Percentiles rank a stretch among this genome's conserved stretches.
phyloP scores from a whole-genome alignment of 2,113 vertebrate genomes.

The Oenanthe oenanthe region DNA sequence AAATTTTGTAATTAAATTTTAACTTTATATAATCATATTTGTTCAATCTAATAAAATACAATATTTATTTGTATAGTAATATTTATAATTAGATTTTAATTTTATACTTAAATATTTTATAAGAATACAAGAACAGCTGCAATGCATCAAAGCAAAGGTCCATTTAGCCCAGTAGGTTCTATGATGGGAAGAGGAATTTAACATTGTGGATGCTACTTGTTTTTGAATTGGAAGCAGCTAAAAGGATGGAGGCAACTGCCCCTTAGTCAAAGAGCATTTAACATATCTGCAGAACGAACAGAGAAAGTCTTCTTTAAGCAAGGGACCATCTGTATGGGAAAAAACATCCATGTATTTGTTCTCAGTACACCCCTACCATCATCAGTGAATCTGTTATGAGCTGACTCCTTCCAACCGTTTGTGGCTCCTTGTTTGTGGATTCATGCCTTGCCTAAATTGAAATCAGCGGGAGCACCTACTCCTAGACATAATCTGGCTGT shows the following conservation, averaged over 20 bases:
- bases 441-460: slow-evolving; percentile 61
- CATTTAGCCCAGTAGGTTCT: neutral
- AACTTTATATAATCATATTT: neutral
- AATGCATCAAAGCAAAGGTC: neutral
- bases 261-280: neutral
- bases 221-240: neutral
- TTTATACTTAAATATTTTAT: neutral
- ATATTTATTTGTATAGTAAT: neutral
- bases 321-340: neutral
- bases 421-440: slow-evolving; percentile 45
- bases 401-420: neutral
- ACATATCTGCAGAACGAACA: neutral
- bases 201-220: neutral
- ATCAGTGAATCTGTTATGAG: neutral
- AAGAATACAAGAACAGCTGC: neutral
- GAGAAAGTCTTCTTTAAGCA: neutral
- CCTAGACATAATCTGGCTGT: slow-evolving; percentile 39
- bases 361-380: neutral
- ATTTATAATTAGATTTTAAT: neutral
- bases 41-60: neutral
- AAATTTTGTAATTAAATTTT: neutral
- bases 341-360: neutral
- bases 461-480: slow-evolving; percentile 64
- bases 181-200: neutral
- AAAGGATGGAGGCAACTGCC: neutral